Conservation (phyloP, 2,113 vertebrate genomes). For the Neoarius graeffei region DNA sequence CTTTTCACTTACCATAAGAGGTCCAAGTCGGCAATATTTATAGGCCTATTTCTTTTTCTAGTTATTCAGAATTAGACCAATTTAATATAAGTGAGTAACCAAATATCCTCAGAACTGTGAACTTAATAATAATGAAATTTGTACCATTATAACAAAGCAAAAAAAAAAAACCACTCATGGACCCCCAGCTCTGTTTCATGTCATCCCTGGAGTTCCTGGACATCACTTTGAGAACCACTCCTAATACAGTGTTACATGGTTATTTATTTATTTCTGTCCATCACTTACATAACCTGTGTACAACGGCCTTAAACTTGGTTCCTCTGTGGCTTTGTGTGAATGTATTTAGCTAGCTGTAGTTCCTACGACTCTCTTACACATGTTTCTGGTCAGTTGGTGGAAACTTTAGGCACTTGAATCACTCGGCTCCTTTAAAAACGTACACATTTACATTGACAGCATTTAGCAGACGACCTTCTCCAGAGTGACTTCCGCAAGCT, state of each 20-base stretch:
- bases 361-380: not conserved
- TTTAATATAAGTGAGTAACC: not conserved
- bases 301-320: not conserved
- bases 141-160: not conserved
- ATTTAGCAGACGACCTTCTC: conserved; percentile 8
- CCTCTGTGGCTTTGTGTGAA: not conserved
- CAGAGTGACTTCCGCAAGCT: conserved; percentile 2
- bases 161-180: not conserved
- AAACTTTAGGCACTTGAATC: not conserved
- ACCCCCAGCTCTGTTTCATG: not conserved
- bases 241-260: not conserved
- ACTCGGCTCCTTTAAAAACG: not conserved
- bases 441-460: not conserved
- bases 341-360: not conserved
- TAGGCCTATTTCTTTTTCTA: not conserved
- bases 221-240: not conserved
- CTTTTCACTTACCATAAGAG: not conserved
- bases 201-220: not conserved
- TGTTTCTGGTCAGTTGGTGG: not conserved
- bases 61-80: not conserved
- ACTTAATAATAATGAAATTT: not conserved
- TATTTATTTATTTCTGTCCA: not conserved
- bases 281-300: not conserved
- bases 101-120: not conserved
- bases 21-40: not conserved